Evolutionary conservation across 2,797 vertebrate genomes (phyloP).

Genomic region (Esox lucius): DNA sequence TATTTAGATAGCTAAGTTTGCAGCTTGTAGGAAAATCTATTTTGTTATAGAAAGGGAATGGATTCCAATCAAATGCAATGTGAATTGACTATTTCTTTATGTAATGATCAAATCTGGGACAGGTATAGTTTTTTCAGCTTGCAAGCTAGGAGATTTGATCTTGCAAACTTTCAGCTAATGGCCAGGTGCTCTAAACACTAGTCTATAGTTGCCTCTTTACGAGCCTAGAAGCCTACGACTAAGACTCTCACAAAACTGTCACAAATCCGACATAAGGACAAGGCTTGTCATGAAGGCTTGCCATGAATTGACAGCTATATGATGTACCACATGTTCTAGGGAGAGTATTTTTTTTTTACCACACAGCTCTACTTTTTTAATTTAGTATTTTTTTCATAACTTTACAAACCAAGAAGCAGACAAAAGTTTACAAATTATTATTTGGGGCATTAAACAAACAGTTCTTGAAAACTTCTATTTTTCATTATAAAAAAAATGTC

Average conservation of each 20-base stretch:
- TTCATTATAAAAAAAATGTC: neutral
- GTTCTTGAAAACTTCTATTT: neutral
- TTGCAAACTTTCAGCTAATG: too few species aligned
- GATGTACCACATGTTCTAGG: neutral
- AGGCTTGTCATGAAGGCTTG: neutral
- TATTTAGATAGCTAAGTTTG: too few species aligned
- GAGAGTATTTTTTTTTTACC: neutral
- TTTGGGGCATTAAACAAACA: neutral
- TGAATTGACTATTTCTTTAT: too few species aligned
- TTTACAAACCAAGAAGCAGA: neutral
- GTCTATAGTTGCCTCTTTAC: too few species aligned
- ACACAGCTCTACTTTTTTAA: neutral
- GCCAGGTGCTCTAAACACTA: too few species aligned
- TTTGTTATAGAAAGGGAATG: too few species aligned
- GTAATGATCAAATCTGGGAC: too few species aligned
- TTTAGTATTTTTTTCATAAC: neutral
- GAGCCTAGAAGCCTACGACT: neutral
- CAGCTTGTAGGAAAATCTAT: too few species aligned
- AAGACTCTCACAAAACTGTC: neutral
- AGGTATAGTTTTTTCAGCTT: too few species aligned
- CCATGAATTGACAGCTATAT: neutral
- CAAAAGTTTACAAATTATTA: neutral
- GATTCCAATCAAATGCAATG: too few species aligned
- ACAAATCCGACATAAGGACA: neutral
- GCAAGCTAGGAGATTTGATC: too few species aligned